Percentiles rank a stretch among this genome's conserved stretches.
Conservation (phyloP, 1,140 invertebrate genomes). For the Drosophila pandora region DNA sequence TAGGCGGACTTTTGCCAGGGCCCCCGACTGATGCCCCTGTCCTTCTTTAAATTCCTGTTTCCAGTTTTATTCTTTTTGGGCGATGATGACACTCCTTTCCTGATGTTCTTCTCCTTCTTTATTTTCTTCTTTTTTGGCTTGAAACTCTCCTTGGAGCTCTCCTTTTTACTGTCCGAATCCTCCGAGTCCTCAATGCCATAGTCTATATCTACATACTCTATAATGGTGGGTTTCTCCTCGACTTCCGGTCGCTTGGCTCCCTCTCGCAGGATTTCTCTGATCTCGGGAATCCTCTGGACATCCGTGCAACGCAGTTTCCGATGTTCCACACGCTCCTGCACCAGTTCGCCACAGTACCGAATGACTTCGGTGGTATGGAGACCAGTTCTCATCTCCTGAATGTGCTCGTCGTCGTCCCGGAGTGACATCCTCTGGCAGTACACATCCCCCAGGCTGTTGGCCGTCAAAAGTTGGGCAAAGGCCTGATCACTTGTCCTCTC, state of each 20-base stretch:
- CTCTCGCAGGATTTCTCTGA: slow-evolving; percentile 47
- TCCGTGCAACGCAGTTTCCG: slow-evolving; percentile 35
- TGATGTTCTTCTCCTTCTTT: neutral
- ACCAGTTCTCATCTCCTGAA: slow-evolving; percentile 42
- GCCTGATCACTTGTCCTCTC: slow-evolving; percentile 33
- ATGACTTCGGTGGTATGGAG: slow-evolving; percentile 45
- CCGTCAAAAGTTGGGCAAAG: slow-evolving; percentile 58
- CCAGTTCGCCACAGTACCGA: slow-evolving; percentile 27
- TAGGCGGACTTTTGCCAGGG: slow-evolving; percentile 65
- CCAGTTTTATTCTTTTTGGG: neutral
- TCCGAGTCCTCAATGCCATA: slow-evolving; percentile 43
- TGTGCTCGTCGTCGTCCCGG: slow-evolving; percentile 33
- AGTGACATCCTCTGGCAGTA: slow-evolving; percentile 46
- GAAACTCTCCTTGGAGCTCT: neutral
- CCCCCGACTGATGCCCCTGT: slow-evolving; percentile 45
- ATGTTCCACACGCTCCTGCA: slow-evolving; percentile 9
- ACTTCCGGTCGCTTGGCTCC: neutral
- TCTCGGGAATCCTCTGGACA: slow-evolving; percentile 24
- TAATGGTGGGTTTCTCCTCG: slow-evolving; percentile 41
- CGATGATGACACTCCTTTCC: too few relatives aligned
- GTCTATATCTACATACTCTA: slow-evolving; percentile 52
- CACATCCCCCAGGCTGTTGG: slow-evolving; percentile 56
- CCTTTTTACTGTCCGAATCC: slow-evolving; percentile 6
- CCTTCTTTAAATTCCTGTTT: slow-evolving; percentile 2
- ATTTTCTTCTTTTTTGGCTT: neutral